These are phyloP conservation scores for Berghia stephanieae DNA, from an alignment of 1,140 invertebrate genomes.

Conservation along the genomic window DNA sequence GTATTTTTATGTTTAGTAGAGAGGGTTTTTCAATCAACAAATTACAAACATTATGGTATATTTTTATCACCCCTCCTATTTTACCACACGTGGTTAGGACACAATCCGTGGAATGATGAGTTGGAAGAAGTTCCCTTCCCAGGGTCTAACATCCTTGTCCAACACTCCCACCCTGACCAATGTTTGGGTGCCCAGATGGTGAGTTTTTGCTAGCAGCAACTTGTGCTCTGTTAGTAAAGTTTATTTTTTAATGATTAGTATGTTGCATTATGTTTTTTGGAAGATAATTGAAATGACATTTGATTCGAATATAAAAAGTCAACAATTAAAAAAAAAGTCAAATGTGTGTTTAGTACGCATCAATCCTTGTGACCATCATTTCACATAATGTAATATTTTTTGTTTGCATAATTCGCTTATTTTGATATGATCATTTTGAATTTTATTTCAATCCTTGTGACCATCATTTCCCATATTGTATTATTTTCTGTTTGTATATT, in stretches of 20 bases:
- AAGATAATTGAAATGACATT: no score
- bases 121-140: conserved; percentile 67
- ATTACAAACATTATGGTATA: not conserved
- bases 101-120: conserved; percentile 63
- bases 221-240: not conserved
- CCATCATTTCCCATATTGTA: no score
- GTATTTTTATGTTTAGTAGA: not conserved
- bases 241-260: not conserved
- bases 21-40: not conserved
- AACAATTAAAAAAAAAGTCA: not conserved
- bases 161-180: conserved; percentile 64
- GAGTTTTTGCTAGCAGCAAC: conserved; percentile 25
- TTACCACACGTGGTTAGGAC: conserved; percentile 48
- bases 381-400: no score
- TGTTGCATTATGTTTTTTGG: not conserved
- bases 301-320: no score
- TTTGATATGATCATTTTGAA: no score
- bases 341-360: not conserved
- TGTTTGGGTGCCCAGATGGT: conserved; percentile 66
- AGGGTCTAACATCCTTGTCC: conserved; percentile 59
- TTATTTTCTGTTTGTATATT: no score
- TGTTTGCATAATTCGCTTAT: no score
- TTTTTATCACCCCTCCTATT: not conserved
- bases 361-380: not conserved
- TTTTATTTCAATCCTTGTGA: no score